A percentile compares a stretch with the other conserved stretches of the same genome.
Conservation (phyloP, 2,888 invertebrate species). For the Leptarthrus brevirostris region DNA sequence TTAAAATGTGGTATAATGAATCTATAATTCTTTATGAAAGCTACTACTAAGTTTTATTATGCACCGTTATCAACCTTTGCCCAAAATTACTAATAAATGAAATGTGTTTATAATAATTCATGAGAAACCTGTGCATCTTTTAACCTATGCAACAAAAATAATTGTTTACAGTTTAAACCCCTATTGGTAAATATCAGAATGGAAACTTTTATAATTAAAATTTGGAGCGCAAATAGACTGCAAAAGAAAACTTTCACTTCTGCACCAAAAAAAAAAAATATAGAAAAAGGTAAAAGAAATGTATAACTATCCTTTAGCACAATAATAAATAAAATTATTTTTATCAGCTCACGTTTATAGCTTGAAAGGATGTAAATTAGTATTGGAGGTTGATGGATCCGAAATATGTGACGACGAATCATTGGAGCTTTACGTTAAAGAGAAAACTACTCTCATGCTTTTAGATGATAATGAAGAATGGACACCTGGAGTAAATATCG, state of each 20-base stretch:
- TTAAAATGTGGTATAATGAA: slow-evolving; percentile 29
- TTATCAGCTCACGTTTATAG: neutral
- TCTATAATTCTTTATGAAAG: slow-evolving; percentile 5
- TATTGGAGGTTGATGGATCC: slow-evolving; percentile 21
- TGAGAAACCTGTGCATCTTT: too few relatives aligned
- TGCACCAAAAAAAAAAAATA: too few relatives aligned
- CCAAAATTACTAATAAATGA: slow-evolving; percentile 10
- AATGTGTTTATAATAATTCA: too few relatives aligned
- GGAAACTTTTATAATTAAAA: too few relatives aligned
- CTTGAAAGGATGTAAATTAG: neutral
- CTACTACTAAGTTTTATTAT: too few relatives aligned
- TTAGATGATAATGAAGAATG: neutral
- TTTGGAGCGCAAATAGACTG: neutral
- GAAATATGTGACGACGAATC: slow-evolving; percentile 37
- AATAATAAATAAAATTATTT: too few relatives aligned
- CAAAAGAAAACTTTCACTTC: too few relatives aligned
- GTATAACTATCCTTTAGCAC: too few relatives aligned
- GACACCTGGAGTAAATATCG: neutral
- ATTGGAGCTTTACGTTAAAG: neutral
- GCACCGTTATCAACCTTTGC: neutral
- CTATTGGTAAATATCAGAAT: too few relatives aligned
- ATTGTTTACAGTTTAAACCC: too few relatives aligned
- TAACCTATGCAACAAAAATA: too few relatives aligned
- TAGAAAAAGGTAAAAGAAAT: too few relatives aligned
- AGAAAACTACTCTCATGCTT: neutral